Evolutionary conservation across 2,888 invertebrate species (phyloP).

Genomic region (Ctenicera cuprea): DNA sequence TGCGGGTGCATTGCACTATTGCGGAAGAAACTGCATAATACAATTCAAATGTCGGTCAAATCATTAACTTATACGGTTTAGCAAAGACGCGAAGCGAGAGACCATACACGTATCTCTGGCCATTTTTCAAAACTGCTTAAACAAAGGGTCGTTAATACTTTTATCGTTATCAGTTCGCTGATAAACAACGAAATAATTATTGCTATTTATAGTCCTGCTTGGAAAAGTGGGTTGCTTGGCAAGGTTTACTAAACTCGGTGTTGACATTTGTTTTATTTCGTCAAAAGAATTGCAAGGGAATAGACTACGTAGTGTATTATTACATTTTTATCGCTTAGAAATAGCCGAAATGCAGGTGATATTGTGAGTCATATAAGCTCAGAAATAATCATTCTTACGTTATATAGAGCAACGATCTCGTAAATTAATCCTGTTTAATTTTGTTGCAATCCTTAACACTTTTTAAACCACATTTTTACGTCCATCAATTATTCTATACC

Average conservation of each 20-base stretch:
- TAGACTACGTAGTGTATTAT: conserved; percentile 33
- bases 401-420: conserved; percentile 35
- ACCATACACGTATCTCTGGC: conserved; percentile 28
- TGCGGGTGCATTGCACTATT: conserved; percentile 63
- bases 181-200: conserved; percentile 41
- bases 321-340: conserved; percentile 33
- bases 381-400: conserved; percentile 6
- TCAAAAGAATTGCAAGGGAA: conserved; percentile 42
- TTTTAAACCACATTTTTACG: conserved; percentile 20
- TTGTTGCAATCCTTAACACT: conserved; percentile 38
- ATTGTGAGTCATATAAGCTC: conserved; percentile 32
- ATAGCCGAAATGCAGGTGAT: conserved; percentile 34
- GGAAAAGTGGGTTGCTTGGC: conserved; percentile 46
- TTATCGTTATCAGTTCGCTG: conserved; percentile 45
- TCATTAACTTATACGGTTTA: conserved; percentile 36
- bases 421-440: conserved; percentile 22
- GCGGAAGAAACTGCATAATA: conserved; percentile 54
- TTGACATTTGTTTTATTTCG: conserved; percentile 48
- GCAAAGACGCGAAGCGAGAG: conserved; percentile 35
- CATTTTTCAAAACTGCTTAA: conserved; percentile 24
- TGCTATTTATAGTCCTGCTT: conserved; percentile 41
- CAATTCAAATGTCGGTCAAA: conserved; percentile 52
- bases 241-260: conserved; percentile 46
- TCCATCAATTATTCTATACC: conserved; percentile 4
- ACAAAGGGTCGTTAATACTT: conserved; percentile 45